Percentiles rank a stretch among this genome's conserved stretches.
phyloP scores from a whole-genome alignment of 2,113 vertebrate genomes.

The Hiodon alosoides region DNA sequence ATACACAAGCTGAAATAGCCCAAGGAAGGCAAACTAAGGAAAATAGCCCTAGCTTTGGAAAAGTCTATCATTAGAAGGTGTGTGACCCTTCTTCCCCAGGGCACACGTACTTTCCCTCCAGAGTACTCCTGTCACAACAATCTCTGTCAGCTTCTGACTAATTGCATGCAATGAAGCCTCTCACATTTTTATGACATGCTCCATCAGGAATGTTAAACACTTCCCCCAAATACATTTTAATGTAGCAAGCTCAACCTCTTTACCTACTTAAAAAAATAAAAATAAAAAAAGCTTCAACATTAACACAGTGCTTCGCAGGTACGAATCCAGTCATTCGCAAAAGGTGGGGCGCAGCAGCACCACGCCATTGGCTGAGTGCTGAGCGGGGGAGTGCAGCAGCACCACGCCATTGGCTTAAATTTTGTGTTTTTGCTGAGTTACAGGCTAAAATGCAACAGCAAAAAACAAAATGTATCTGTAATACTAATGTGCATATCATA shows the following conservation, averaged over 20 bases:
- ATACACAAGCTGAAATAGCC: neutral
- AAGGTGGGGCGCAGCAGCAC: too few relatives aligned
- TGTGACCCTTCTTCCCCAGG: neutral
- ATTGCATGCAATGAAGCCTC: constrained; percentile 10
- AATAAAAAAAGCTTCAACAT: too few relatives aligned
- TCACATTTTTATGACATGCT: constrained; percentile 8
- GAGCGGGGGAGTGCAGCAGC: too few relatives aligned
- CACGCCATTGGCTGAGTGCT: too few relatives aligned
- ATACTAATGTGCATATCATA: too few relatives aligned
- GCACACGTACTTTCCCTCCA: neutral
- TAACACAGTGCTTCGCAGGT: too few relatives aligned
- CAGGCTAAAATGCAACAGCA: too few relatives aligned
- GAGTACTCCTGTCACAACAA: neutral
- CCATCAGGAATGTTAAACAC: constrained; percentile 24
- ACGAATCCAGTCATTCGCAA: too few relatives aligned
- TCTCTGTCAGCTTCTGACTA: constrained; percentile 11
- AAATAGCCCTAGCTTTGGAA: neutral
- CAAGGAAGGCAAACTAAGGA: neutral
- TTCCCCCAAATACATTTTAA: constrained; percentile 1
- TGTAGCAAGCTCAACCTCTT: neutral
- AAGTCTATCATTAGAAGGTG: neutral
- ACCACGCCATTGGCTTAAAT: too few relatives aligned
- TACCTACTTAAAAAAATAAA: too few relatives aligned
- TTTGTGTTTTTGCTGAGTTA: too few relatives aligned
- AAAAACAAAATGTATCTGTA: too few relatives aligned